Evolutionary conservation across 1,140 invertebrate species (phyloP).

Genomic region (Mylabris phalerata): DNA sequence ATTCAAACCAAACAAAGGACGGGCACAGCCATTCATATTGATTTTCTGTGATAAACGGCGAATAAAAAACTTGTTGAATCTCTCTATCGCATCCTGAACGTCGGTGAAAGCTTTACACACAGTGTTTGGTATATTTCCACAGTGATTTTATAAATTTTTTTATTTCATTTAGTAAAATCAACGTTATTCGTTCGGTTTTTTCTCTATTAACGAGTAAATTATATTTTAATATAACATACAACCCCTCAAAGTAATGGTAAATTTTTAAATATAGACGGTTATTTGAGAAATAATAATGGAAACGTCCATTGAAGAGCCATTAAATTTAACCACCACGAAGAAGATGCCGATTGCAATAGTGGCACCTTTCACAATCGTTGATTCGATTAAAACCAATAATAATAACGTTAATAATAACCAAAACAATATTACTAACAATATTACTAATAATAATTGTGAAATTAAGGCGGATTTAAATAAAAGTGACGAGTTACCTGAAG

Average conservation of each 20-base stretch:
- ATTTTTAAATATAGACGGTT: background rate
- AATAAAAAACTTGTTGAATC: constrained; percentile 46
- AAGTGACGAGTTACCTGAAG: constrained; percentile 27
- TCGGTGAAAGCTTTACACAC: constrained; percentile 28
- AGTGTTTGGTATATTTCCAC: constrained; percentile 12
- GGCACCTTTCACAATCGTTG: constrained; percentile 29
- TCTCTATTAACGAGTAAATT: too few species aligned
- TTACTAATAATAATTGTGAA: constrained; percentile 17
- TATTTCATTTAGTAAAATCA: too few species aligned
- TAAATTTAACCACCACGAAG: constrained; percentile 42
- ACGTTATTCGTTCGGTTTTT: too few species aligned
- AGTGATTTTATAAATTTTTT: too few species aligned
- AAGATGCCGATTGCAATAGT: constrained; percentile 45
- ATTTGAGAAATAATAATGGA: constrained; percentile 23
- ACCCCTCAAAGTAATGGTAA: too few species aligned
- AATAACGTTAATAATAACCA: constrained; percentile 21
- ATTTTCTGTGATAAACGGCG: constrained; percentile 43
- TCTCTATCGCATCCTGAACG: constrained; percentile 6
- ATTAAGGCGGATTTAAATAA: constrained; percentile 7
- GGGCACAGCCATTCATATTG: constrained; percentile 43
- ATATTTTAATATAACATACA: too few species aligned
- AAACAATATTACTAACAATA: constrained; percentile 13
- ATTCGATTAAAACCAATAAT: constrained; percentile 9
- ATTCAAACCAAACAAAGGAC: constrained; percentile 42
- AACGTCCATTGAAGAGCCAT: constrained; percentile 36